A percentile compares a stretch with the other conserved stretches of the same genome.
These are phyloP conservation scores for Heterodera schachtii DNA, from an alignment of 1,140 invertebrate species.

Conservation along the genomic window DNA sequence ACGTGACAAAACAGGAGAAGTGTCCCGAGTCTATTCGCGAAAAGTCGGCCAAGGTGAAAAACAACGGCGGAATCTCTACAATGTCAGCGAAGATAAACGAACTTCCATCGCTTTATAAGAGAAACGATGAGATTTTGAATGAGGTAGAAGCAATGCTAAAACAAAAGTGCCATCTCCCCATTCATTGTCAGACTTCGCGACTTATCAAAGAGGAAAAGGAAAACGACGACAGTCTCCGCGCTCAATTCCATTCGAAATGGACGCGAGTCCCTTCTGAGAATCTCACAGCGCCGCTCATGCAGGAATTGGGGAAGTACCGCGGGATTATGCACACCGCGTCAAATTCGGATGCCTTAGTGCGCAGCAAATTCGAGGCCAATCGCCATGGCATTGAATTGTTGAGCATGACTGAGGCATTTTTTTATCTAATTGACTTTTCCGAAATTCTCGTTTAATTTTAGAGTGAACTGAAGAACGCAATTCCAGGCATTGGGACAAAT, in stretches of 20 bases:
- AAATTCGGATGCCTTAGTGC: slow-evolving; percentile 77
- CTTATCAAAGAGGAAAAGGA: slow-evolving; percentile 87
- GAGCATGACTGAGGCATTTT: slow-evolving; percentile 71
- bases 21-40: slow-evolving; percentile 85
- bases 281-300: slow-evolving; percentile 83
- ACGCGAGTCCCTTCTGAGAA: slow-evolving; percentile 82
- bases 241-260: slow-evolving; percentile 87
- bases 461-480: slow-evolving; percentile 66
- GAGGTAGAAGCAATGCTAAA: slow-evolving; percentile 73
- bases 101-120: slow-evolving; percentile 82
- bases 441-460: slow-evolving; percentile 75
- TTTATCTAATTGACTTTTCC: slow-evolving; percentile 73
- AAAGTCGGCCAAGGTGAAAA: slow-evolving; percentile 74
- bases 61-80: slow-evolving; percentile 56
- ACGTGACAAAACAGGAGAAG: slow-evolving; percentile 75
- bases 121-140: slow-evolving; percentile 92
- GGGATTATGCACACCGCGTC: slow-evolving; percentile 83
- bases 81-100: slow-evolving; percentile 74
- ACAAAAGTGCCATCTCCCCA: neutral
- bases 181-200: slow-evolving; percentile 74
- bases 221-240: slow-evolving; percentile 82
- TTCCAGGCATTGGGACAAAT: slow-evolving; percentile 65
- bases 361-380: slow-evolving; percentile 72
- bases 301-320: slow-evolving; percentile 85
- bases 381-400: slow-evolving; percentile 42